These are phyloP conservation scores for Araneus ventricosus DNA, from an alignment of 1,140 invertebrate genomes.

Conservation along the genomic window DNA sequence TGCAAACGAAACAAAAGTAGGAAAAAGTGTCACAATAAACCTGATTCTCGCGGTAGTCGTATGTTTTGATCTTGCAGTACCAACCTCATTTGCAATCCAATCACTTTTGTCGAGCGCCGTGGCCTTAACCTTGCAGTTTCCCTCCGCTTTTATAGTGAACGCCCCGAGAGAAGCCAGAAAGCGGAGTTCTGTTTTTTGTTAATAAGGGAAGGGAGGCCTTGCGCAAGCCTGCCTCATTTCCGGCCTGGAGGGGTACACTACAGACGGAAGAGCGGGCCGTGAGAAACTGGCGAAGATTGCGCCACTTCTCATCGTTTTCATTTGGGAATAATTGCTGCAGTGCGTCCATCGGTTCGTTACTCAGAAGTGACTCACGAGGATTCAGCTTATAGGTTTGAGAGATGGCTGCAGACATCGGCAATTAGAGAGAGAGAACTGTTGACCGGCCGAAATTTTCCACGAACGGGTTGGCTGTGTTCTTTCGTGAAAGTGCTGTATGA, in stretches of 20 bases:
- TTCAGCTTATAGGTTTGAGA: neutral
- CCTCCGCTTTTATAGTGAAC: neutral
- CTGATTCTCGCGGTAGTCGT: neutral
- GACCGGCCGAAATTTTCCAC: neutral
- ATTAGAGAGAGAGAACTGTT: neutral
- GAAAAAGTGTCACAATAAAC: neutral
- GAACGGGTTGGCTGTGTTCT: neutral
- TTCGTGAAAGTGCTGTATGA: no score
- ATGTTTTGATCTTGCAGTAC: neutral
- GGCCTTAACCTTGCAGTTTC: neutral
- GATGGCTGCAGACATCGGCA: neutral
- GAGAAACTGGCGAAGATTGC: neutral
- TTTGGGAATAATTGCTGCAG: neutral
- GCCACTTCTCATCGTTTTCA: neutral
- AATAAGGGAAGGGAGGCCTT: neutral
- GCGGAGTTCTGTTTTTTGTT: neutral
- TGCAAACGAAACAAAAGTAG: no score
- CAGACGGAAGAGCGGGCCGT: neutral
- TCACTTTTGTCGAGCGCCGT: neutral
- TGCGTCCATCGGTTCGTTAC: neutral
- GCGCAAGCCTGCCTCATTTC: neutral
- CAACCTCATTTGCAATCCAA: neutral
- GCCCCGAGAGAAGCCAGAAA: neutral
- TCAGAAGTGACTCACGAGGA: conserved; percentile 3
- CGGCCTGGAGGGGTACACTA: neutral